These are phyloP conservation scores for Malurus elegans DNA, from an alignment of 2,113 vertebrate genomes.

Conservation along the genomic window DNA sequence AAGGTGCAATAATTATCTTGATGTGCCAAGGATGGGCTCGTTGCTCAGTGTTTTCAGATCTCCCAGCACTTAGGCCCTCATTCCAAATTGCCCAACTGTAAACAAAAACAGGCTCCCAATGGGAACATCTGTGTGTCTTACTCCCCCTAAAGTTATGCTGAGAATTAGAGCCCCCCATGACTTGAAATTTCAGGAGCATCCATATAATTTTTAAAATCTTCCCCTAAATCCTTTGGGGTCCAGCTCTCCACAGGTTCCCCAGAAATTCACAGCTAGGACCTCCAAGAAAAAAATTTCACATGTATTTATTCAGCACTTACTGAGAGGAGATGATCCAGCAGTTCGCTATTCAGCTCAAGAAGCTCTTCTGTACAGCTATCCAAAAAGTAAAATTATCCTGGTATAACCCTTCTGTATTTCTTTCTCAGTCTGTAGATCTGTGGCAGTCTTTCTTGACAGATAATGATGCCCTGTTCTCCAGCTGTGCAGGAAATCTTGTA, in stretches of 20 bases:
- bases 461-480: neutral
- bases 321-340: neutral
- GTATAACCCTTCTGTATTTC: neutral
- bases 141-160: neutral
- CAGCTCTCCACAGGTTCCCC: neutral
- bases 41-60: neutral
- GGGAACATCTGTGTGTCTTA: neutral
- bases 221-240: neutral
- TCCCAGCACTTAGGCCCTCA: neutral
- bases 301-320: conserved; percentile 35
- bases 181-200: neutral
- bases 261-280: neutral
- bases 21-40: neutral
- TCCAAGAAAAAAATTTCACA: neutral
- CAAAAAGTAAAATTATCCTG: neutral
- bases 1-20: neutral
- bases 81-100: neutral
- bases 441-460: neutral
- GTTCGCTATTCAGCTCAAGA: neutral
- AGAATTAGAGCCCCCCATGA: neutral
- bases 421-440: neutral
- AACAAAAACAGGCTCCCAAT: neutral
- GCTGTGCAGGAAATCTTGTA: neutral
- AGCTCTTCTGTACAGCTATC: neutral
- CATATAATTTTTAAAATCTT: neutral